A percentile compares a stretch with the other conserved stretches of the same genome.
phyloP scores from a whole-genome alignment of 2,888 invertebrate species.

The Sesamia inferens region DNA sequence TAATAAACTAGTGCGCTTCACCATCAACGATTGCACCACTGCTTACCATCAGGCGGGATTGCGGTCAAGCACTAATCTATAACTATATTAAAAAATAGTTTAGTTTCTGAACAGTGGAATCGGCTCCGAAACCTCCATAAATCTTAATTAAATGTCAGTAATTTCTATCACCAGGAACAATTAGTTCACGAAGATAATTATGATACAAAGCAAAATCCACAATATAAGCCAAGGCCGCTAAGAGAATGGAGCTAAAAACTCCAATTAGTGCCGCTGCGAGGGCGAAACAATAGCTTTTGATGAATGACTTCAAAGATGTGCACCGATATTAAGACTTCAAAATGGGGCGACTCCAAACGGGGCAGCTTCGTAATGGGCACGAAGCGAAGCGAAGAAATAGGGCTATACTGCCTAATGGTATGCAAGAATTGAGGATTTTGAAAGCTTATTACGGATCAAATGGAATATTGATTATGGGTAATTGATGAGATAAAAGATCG shows the following conservation, averaged over 20 bases:
- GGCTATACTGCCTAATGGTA: slow-evolving; percentile 55
- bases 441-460: slow-evolving; percentile 51
- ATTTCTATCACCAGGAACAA: slow-evolving; percentile 30
- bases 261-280: slow-evolving; percentile 53
- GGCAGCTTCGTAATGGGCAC: slow-evolving; percentile 37
- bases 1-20: too few relatives aligned
- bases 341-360: slow-evolving; percentile 26
- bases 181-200: slow-evolving; percentile 50
- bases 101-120: too few relatives aligned
- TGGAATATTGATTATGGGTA: slow-evolving; percentile 54
- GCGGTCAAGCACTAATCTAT: too few relatives aligned
- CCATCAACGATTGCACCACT: too few relatives aligned
- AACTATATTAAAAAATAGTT: too few relatives aligned
- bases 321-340: slow-evolving; percentile 57
- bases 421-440: slow-evolving; percentile 39
- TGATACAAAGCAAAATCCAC: slow-evolving; percentile 55
- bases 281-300: slow-evolving; percentile 60
- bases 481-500: slow-evolving; percentile 53
- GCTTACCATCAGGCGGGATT: too few relatives aligned
- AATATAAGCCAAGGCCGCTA: slow-evolving; percentile 33
- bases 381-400: slow-evolving; percentile 48
- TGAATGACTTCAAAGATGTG: slow-evolving; percentile 56
- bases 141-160: slow-evolving; percentile 20
- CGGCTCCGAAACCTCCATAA: not conserved
- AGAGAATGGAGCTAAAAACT: slow-evolving; percentile 59